These are phyloP conservation scores for Notolabrus celidotus DNA, from an alignment of 2,797 vertebrate genomes.

Conservation along the genomic window DNA sequence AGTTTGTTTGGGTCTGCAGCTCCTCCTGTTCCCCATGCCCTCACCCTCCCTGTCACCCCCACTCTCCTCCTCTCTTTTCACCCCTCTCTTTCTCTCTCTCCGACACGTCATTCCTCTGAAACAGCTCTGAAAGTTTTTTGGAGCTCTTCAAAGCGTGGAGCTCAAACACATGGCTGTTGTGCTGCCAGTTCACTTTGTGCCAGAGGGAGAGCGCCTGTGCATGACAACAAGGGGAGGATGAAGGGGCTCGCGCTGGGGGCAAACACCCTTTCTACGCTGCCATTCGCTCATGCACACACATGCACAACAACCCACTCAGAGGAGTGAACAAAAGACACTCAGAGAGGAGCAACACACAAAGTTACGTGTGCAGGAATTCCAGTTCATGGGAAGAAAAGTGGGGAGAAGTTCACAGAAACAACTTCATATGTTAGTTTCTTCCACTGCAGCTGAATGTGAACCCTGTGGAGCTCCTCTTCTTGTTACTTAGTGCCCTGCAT, in stretches of 20 bases:
- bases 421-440: conserved; percentile 18
- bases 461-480: conserved; percentile 36
- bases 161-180: conserved; percentile 83
- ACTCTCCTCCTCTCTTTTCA: conserved; percentile 47
- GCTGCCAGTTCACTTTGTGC: conserved; percentile 79
- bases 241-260: conserved; percentile 83
- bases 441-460: conserved; percentile 21
- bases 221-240: conserved; percentile 85
- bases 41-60: conserved; percentile 43
- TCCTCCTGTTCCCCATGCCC: conserved; percentile 60
- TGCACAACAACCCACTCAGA: conserved; percentile 50
- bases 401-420: conserved; percentile 1
- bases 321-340: conserved; percentile 54
- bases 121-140: conserved; percentile 71
- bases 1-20: conserved; percentile 56
- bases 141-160: conserved; percentile 80
- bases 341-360: conserved; percentile 34
- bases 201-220: conserved; percentile 81
- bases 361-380: conserved; percentile 29
- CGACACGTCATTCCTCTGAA: conserved; percentile 54
- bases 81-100: conserved; percentile 41
- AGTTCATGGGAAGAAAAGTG: conserved; percentile 18
- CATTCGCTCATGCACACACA: conserved; percentile 54
- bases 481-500: conserved; percentile 34
- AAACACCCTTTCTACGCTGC: conserved; percentile 58